Evolutionary conservation across 1,140 invertebrate genomes (phyloP), one percentile per base, ranked within the genome.

Genomic region (Euura lappo): DNA sequence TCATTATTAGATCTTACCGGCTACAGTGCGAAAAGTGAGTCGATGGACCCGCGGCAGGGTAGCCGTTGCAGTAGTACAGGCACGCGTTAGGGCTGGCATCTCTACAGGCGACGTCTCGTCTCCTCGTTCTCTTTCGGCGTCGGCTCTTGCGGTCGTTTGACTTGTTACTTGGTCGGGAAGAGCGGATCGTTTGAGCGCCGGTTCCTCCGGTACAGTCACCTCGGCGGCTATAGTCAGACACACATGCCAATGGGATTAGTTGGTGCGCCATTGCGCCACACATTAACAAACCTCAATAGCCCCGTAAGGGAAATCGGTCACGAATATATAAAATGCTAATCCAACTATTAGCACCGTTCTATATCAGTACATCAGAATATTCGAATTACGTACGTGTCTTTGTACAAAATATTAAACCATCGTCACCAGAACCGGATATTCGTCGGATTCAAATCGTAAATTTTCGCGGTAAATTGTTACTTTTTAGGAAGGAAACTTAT

Each of bases 201-300:
- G 51, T 60, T 60, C 51, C 51, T 60, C 51, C 51, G 51, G 51
- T n/a, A 60, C 51, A 60, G 51, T 60, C 51, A 60, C 51, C 51
- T 60, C 51, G 51, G 51, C 51, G 51, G 51, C 51, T 60, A 60
- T 60, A 28, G 51, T 6, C 8, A 5, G 6, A 60, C 51, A 11
- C 51, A n/a, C 10, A 60, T 60, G 51, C 51, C 51, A 60, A 60
- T 60, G 51, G 51, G 4, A n/a, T 11, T 60, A 60, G 51, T 60
- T n/a, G 51, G 51, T 60, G 51, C 28, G 28, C 13, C 51, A 60
- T 60, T 60, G 51, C 51, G 51, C 3, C 51, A 60, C 13, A n/a
- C 51, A 28, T 28, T 0, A 0, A 0, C 28, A 28, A 28, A 28
- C 28, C 28, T 28, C 28, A 28, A 28, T 28, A 28, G 28, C 28